Conservation (phyloP, 2,888 invertebrate genomes). For the Diploptera punctata region DNA sequence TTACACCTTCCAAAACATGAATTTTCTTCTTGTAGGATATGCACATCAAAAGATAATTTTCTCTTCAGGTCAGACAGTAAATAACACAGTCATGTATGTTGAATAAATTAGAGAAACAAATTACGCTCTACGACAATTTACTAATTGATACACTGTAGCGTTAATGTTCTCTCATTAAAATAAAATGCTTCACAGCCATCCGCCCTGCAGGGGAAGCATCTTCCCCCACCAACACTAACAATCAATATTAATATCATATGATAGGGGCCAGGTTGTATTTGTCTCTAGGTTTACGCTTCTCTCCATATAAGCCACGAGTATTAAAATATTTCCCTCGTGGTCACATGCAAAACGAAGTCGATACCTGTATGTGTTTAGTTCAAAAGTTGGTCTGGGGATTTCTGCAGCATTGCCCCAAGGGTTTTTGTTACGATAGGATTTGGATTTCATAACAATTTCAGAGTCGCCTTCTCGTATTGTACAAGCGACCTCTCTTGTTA, state of each 20-base stretch:
- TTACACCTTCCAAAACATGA: too few relatives aligned
- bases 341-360: not conserved
- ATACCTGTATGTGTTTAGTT: not conserved
- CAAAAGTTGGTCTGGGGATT: not conserved
- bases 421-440: not conserved
- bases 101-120: too few relatives aligned
- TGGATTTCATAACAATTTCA: not conserved
- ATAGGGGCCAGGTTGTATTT: not conserved
- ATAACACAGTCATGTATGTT: too few relatives aligned
- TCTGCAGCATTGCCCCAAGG: not conserved
- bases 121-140: not conserved
- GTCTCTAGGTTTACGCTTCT: not conserved
- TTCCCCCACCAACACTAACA: not conserved
- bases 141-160: not conserved
- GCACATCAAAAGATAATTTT: too few relatives aligned
- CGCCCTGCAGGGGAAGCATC: not conserved
- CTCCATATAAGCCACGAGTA: not conserved
- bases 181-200: not conserved
- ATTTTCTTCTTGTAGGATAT: too few relatives aligned
- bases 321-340: not conserved
- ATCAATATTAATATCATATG: constrained; percentile 7
- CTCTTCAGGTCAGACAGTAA: too few relatives aligned
- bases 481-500: too few relatives aligned
- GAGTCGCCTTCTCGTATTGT: not conserved
- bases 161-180: not conserved